These are phyloP conservation scores for Athene cunicularia DNA, from an alignment of 2,113 vertebrate species.

Conservation along the genomic window DNA sequence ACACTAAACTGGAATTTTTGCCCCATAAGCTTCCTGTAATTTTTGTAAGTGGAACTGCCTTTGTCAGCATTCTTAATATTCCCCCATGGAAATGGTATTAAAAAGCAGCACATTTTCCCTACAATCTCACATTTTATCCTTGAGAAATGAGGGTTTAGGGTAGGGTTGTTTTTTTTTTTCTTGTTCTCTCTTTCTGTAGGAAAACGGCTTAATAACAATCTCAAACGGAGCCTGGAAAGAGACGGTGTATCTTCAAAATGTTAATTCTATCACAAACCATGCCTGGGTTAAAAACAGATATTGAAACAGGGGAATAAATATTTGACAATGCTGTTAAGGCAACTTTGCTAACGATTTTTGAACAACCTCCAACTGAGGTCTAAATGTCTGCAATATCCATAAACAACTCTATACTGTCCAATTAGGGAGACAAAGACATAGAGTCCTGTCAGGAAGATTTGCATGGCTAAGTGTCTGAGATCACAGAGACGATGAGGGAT, in stretches of 20 bases:
- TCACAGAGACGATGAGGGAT: conserved; percentile 88
- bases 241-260: neutral
- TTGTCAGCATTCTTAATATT: neutral
- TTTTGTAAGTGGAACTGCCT: conserved; percentile 39
- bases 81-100: neutral
- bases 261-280: conserved; percentile 21
- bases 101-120: conserved; percentile 17
- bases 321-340: conserved; percentile 90
- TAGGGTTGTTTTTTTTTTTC: neutral
- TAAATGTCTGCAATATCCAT: conserved; percentile 97
- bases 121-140: conserved; percentile 5
- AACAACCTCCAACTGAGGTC: conserved; percentile 94
- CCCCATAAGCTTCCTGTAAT: conserved; percentile 49
- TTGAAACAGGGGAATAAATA: conserved; percentile 75
- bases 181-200: neutral
- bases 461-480: conserved; percentile 97
- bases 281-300: conserved; percentile 61
- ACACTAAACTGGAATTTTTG: conserved; percentile 35
- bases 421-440: conserved; percentile 99
- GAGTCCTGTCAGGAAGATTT: conserved; percentile 96
- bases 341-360: conserved; percentile 96
- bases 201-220: conserved; percentile 33
- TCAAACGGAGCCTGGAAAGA: neutral
- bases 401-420: conserved; percentile 99
- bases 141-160: conserved; percentile 36